These are phyloP conservation scores for Avahi laniger DNA, from an alignment of 2,797 vertebrate species.

Conservation along the genomic window DNA sequence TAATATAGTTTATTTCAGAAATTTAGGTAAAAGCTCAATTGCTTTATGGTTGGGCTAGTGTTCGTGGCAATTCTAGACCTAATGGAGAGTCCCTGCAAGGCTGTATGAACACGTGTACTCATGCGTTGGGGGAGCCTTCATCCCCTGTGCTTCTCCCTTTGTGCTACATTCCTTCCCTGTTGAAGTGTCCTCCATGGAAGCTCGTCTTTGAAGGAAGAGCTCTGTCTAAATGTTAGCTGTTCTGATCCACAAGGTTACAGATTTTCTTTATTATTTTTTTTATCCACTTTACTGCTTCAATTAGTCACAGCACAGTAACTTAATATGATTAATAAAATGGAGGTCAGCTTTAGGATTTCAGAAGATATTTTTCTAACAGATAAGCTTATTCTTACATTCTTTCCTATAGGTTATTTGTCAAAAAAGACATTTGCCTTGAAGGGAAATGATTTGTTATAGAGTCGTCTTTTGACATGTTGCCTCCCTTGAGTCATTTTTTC, in stretches of 20 bases:
- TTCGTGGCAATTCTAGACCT: background rate
- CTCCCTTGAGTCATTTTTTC: background rate
- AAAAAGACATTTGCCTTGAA: conserved; percentile 11
- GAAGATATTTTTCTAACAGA: background rate
- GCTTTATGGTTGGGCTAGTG: background rate
- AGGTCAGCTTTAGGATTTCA: background rate
- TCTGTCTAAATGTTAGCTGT: background rate
- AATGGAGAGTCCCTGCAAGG: background rate
- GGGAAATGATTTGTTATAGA: background rate
- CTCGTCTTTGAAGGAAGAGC: background rate
- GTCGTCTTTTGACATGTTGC: conserved; percentile 13
- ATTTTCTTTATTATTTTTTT: background rate
- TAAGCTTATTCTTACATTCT: background rate
- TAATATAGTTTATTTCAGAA: background rate
- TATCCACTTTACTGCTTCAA: background rate
- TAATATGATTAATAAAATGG: background rate
- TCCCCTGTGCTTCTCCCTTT: background rate
- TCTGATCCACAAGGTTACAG: background rate
- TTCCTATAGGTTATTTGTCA: conserved; percentile 30
- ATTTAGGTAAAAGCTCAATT: background rate
- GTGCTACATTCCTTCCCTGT: background rate
- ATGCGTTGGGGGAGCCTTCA: background rate
- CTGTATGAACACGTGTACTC: rapidly evolving
- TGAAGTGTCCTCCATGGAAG: background rate
- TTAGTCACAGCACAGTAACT: background rate